Evolutionary conservation across 1,140 invertebrate genomes (phyloP).

Genomic region (Bombyx mori): DNA sequence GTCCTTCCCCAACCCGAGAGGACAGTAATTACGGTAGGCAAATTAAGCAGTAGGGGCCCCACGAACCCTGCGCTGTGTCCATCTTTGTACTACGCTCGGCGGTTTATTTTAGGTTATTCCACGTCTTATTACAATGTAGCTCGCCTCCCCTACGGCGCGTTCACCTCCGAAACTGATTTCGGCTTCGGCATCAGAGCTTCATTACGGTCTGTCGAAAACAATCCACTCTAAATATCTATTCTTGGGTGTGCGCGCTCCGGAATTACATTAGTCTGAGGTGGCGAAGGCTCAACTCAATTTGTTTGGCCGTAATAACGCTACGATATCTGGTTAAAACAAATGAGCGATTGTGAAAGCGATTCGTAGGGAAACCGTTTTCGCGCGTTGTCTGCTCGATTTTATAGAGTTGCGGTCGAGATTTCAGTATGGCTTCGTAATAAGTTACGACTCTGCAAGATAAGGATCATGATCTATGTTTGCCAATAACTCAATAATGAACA

Average conservation of each 20-base stretch:
- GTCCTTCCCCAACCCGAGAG: conserved; percentile 59
- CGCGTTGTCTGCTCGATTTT: conserved; percentile 53
- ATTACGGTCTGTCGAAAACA: conserved; percentile 72
- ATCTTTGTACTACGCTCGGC: conserved; percentile 52
- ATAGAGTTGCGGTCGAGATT: conserved; percentile 17
- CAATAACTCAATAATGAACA: too few species aligned
- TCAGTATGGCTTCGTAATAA: conserved; percentile 2
- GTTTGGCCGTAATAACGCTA: conserved; percentile 67
- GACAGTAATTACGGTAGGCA: conserved; percentile 73
- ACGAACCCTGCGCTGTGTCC: conserved; percentile 47
- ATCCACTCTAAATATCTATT: conserved; percentile 72
- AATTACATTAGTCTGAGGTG: conserved; percentile 72
- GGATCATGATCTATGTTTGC: too few species aligned
- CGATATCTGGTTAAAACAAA: conserved; percentile 68
- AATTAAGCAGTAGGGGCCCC: conserved; percentile 70
- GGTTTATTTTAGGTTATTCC: conserved; percentile 70
- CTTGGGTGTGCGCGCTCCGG: conserved; percentile 63
- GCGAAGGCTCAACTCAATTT: conserved; percentile 69
- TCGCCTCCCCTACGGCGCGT: conserved; percentile 62
- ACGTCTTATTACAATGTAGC: conserved; percentile 68
- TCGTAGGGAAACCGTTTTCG: conserved; percentile 57
- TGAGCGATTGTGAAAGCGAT: conserved; percentile 66
- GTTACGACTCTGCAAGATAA: not conserved
- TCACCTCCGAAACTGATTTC: conserved; percentile 67
- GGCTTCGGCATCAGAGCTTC: conserved; percentile 65